phyloP scores from a whole-genome alignment of 2,888 invertebrate genomes.

The Acanthosepion esculentum region DNA sequence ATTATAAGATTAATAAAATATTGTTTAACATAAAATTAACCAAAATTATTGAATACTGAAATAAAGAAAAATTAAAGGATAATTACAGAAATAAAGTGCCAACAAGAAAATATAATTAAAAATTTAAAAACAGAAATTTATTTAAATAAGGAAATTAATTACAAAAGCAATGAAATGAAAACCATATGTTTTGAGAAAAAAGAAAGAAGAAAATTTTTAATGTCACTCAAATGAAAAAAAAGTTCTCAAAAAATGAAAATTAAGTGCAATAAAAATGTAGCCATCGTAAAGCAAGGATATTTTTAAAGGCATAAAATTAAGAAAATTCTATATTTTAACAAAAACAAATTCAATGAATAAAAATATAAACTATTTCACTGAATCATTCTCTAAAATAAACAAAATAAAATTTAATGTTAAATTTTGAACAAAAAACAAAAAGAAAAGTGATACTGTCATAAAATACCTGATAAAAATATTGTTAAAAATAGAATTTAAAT shows the following conservation, averaged over 20 bases:
- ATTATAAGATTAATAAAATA: neutral
- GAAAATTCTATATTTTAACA: neutral
- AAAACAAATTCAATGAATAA: neutral
- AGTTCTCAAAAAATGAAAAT: neutral
- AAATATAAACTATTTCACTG: neutral
- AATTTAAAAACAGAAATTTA: neutral
- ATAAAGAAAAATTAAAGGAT: too few relatives aligned
- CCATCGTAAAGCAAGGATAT: neutral
- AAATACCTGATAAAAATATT: constrained; percentile 8
- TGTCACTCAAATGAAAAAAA: neutral
- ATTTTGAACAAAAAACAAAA: neutral
- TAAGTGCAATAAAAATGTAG: neutral
- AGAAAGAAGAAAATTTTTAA: neutral
- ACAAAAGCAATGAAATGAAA: neutral
- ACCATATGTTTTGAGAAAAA: neutral
- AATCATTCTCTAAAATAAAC: neutral
- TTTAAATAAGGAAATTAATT: neutral
- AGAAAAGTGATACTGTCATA: neutral
- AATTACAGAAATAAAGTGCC: neutral
- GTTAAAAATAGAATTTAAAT: neutral
- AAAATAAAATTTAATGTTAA: neutral
- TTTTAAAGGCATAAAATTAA: neutral
- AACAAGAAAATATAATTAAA: neutral
- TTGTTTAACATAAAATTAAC: neutral
- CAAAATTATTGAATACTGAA: neutral